A percentile compares a stretch with the other conserved stretches of the same genome.
These are phyloP conservation scores for Meiosimyza platycephala DNA, from an alignment of 2,888 invertebrate genomes.

Conservation along the genomic window DNA sequence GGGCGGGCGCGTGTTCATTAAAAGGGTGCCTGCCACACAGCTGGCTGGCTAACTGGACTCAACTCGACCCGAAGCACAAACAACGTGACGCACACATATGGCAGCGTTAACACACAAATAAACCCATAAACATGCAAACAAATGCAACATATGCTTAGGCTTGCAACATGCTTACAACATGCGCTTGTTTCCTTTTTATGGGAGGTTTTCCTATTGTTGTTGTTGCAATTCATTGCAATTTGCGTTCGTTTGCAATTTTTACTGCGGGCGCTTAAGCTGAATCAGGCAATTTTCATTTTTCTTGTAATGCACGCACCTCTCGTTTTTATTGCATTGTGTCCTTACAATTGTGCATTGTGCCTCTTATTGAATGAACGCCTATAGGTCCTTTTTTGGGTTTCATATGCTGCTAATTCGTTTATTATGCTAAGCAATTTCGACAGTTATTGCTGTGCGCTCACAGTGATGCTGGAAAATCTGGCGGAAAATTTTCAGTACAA, in stretches of 20 bases:
- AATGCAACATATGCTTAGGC: constrained; percentile 45
- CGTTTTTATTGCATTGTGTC: too few relatives aligned
- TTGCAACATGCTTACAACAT: constrained; percentile 20
- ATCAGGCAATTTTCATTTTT: too few relatives aligned
- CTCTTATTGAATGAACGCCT: too few relatives aligned
- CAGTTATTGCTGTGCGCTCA: not conserved
- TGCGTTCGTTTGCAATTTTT: too few relatives aligned
- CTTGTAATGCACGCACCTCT: too few relatives aligned
- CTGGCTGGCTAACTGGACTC: not conserved
- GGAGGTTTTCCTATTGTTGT: too few relatives aligned
- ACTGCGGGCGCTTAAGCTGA: too few relatives aligned
- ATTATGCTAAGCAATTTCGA: constrained; percentile 28
- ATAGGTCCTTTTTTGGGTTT: too few relatives aligned
- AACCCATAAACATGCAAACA: constrained; percentile 38
- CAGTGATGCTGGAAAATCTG: constrained; percentile 6
- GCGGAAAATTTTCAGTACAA: constrained; percentile 4
- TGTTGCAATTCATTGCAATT: too few relatives aligned
- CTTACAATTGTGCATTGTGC: too few relatives aligned
- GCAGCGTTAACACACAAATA: constrained; percentile 39
- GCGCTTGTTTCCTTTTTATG: not conserved
- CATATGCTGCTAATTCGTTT: constrained; percentile 15
- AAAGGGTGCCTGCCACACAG: not conserved
- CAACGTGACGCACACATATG: constrained; percentile 35
- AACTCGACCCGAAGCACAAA: constrained; percentile 39
- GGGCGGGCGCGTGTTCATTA: not conserved